Evolutionary conservation across 2,888 invertebrate genomes (phyloP).

Genomic region (Drosophila anomalata): DNA sequence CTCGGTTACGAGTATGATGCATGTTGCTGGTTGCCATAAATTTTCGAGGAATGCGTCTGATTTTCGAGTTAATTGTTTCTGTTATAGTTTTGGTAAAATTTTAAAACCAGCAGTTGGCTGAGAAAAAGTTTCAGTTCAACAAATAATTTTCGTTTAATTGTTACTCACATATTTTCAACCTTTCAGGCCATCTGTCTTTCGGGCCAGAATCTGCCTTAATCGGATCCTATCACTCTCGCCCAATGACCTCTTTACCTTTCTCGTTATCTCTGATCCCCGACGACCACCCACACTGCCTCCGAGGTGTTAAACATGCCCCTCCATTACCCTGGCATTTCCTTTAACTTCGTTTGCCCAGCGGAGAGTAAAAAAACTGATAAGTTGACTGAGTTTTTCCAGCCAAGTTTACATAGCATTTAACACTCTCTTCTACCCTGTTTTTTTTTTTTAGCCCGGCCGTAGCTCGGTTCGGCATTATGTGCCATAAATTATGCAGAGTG

Average conservation of each 20-base stretch:
- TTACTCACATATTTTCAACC: background rate
- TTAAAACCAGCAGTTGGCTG: background rate
- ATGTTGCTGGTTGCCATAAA: constrained; percentile 23
- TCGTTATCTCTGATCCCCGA: constrained; percentile 35
- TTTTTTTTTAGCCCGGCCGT: constrained; percentile 23
- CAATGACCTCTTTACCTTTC: constrained; percentile 26
- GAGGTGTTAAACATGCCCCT: constrained; percentile 64
- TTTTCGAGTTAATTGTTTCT: constrained; percentile 30
- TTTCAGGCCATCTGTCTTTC: background rate
- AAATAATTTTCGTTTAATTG: too few relatives aligned
- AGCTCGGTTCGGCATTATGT: constrained; percentile 22
- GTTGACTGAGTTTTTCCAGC: constrained; percentile 51
- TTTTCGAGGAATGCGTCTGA: constrained; percentile 27
- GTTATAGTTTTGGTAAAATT: constrained; percentile 11
- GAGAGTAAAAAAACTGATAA: constrained; percentile 48
- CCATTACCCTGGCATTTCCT: constrained; percentile 28
- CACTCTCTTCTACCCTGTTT: constrained; percentile 30
- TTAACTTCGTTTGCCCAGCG: constrained; percentile 31
- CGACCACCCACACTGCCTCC: constrained; percentile 52
- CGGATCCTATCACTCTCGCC: constrained; percentile 1
- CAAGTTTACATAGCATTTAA: constrained; percentile 52
- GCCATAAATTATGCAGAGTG: constrained; percentile 72
- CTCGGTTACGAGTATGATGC: constrained; percentile 37
- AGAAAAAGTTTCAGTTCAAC: background rate
- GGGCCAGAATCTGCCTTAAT: constrained; percentile 8